Evolutionary conservation across 2,797 vertebrate species (phyloP).

Genomic region (Gadopsis marmoratus): DNA sequence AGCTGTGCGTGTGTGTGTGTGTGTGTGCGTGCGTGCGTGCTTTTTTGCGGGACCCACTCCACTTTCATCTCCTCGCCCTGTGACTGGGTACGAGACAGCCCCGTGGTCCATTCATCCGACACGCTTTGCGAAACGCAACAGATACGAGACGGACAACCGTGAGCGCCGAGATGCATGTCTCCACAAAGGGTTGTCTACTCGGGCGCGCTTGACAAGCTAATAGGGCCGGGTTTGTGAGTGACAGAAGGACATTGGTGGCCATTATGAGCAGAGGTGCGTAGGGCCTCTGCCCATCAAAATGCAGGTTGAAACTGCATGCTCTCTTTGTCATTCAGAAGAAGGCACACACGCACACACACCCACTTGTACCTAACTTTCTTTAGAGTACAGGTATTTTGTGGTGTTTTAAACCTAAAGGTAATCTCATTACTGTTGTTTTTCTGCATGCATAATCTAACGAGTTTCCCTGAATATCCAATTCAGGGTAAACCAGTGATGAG

Average conservation of each 20-base stretch:
- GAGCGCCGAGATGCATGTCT: constrained; percentile 45
- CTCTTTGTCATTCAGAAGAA: too few species aligned
- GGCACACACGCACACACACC: too few species aligned
- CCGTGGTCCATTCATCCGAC: constrained; percentile 44
- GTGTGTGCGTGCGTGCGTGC: neutral
- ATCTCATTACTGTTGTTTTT: too few species aligned
- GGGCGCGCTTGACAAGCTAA: constrained; percentile 56
- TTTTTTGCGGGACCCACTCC: neutral
- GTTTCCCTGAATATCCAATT: too few species aligned
- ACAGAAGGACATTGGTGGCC: constrained; percentile 25
- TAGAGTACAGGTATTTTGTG: too few species aligned
- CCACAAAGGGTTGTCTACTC: constrained; percentile 34
- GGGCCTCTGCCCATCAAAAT: too few species aligned
- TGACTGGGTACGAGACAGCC: constrained; percentile 36
- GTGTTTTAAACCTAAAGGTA: too few species aligned
- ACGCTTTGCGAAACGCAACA: constrained; percentile 51
- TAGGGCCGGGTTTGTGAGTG: constrained; percentile 38
- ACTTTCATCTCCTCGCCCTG: constrained; percentile 39
- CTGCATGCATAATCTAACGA: too few species aligned
- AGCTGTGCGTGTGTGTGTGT: neutral
- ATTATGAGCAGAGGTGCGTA: constrained; percentile 34
- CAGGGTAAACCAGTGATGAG: too few species aligned
- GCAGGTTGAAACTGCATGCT: too few species aligned
- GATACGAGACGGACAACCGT: constrained; percentile 51
- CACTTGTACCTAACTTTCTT: too few species aligned